These are phyloP conservation scores for Antennarius maculatus DNA, from an alignment of 2,797 vertebrate genomes.

Conservation along the genomic window DNA sequence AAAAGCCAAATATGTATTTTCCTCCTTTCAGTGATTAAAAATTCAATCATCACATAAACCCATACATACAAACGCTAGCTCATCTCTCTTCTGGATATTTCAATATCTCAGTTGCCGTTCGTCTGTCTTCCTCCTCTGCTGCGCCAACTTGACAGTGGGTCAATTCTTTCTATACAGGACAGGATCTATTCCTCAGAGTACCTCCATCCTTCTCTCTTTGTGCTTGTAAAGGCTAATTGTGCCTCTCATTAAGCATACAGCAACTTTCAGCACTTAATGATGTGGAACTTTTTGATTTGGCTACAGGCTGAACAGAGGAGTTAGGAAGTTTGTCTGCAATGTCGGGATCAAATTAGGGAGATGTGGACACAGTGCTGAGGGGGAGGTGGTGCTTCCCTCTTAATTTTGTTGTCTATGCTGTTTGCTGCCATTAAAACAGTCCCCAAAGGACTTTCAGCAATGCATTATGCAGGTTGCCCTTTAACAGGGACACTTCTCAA, in stretches of 20 bases:
- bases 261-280: conserved; percentile 78
- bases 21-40: background rate
- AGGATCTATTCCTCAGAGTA: conserved; percentile 47
- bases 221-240: conserved; percentile 75
- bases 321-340: conserved; percentile 30
- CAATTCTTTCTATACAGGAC: conserved; percentile 57
- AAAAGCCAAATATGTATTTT: background rate
- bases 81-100: background rate
- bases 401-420: conserved; percentile 52
- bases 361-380: conserved; percentile 27
- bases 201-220: conserved; percentile 34
- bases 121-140: background rate
- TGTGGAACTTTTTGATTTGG: conserved; percentile 79
- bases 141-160: conserved; percentile 51
- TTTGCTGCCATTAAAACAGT: conserved; percentile 41
- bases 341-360: conserved; percentile 52
- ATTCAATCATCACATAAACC: background rate
- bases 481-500: conserved; percentile 38
- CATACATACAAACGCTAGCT: background rate
- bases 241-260: conserved; percentile 76
- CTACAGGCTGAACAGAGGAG: conserved; percentile 58
- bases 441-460: conserved; percentile 36
- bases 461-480: conserved; percentile 53
- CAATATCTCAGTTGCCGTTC: background rate
- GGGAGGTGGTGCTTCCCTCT: conserved; percentile 18